Percentiles rank a stretch among this genome's conserved stretches.
phyloP scores from a whole-genome alignment of 2,113 vertebrate species.

The Glareola pratincola region DNA sequence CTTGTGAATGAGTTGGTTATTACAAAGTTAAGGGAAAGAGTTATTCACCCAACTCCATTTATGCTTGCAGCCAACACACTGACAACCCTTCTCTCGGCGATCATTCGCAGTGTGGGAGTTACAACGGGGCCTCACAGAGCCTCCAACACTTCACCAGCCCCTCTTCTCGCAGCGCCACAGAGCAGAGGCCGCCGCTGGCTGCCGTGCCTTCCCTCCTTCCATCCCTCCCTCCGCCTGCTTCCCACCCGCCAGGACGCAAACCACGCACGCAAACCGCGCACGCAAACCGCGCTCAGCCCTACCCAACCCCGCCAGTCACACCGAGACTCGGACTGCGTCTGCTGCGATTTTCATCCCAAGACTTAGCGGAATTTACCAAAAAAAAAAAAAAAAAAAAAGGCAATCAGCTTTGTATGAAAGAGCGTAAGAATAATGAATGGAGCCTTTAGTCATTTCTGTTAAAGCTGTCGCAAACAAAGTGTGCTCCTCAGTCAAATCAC shows the following conservation, averaged over 20 bases:
- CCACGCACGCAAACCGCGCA: background rate
- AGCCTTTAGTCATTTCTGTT: background rate
- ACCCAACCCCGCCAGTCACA: background rate
- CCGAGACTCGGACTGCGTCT: background rate
- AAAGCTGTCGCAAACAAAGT: background rate
- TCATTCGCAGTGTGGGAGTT: background rate
- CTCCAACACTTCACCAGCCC: background rate
- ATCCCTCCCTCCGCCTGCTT: background rate
- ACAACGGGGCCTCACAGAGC: no score
- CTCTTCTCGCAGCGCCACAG: background rate
- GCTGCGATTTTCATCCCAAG: background rate
- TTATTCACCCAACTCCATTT: background rate
- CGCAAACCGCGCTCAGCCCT: rapidly evolving
- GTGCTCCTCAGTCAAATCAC: background rate
- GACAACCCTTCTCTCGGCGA: background rate
- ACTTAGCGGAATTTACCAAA: background rate
- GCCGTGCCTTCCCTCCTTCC: rapidly evolving
- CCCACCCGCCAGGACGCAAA: rapidly evolving
- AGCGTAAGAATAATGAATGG: background rate
- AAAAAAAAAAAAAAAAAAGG: background rate
- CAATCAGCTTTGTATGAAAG: background rate
- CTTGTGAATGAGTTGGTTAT: background rate
- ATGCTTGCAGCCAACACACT: background rate
- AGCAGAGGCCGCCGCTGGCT: background rate
- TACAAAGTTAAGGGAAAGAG: background rate